Percentiles rank a stretch among this genome's conserved stretches.
These are phyloP conservation scores for Serrognathus titanus DNA, from an alignment of 2,888 invertebrate species.

Conservation along the genomic window DNA sequence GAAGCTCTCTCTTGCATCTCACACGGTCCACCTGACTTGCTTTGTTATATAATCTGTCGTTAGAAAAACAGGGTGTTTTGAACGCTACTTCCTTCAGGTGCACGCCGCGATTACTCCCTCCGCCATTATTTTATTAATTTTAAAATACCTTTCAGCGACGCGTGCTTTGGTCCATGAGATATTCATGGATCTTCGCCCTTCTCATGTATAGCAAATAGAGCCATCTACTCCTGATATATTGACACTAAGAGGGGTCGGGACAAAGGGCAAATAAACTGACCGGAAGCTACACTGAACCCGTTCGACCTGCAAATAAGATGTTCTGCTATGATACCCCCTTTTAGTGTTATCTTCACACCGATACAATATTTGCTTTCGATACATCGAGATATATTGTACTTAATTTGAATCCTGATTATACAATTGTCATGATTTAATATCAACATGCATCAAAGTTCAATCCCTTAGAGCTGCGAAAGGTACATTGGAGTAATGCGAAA, in stretches of 20 bases:
- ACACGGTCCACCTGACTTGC: conserved; percentile 37
- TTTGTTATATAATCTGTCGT: conserved; percentile 5
- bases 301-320: conserved; percentile 46
- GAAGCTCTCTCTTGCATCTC: conserved; percentile 29
- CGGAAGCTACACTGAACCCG: conserved; percentile 41
- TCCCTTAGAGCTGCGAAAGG: too few relatives aligned
- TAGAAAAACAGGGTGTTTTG: neutral
- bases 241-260: conserved; percentile 39
- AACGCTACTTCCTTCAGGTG: conserved; percentile 30
- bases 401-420: too few relatives aligned
- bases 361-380: conserved; percentile 17
- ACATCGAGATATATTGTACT: neutral
- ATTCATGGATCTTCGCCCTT: conserved; percentile 21
- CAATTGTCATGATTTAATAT: too few relatives aligned
- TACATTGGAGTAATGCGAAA: too few relatives aligned
- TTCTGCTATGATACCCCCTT: conserved; percentile 33
- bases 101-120: conserved; percentile 34
- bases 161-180: conserved; percentile 14
- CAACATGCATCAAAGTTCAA: too few relatives aligned
- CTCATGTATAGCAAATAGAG: conserved; percentile 39
- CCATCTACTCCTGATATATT: conserved; percentile 43
- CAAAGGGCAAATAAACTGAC: conserved; percentile 45
- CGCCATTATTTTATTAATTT: conserved; percentile 36
- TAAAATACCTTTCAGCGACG: conserved; percentile 17
- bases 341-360: conserved; percentile 17